Percentiles rank a stretch among this genome's conserved stretches.
Conservation (phyloP, 2,888 invertebrate species). For the Trachelus troglodyta region DNA sequence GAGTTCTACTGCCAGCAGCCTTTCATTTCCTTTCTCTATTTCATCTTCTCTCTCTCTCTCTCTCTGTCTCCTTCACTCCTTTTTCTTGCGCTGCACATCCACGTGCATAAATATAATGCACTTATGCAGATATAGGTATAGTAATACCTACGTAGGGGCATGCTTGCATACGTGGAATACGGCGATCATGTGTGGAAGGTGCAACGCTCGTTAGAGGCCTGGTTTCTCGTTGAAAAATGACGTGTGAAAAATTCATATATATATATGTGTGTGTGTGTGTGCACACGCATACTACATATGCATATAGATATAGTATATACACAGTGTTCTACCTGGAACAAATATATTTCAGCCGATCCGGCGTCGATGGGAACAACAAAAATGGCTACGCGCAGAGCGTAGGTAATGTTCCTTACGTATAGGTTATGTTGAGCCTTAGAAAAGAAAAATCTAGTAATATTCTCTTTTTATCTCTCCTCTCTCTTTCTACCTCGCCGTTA, state of each 20-base stretch:
- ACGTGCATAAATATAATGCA: not conserved
- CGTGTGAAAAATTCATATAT: slow-evolving; percentile 16
- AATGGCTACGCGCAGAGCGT: too few relatives aligned
- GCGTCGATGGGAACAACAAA: too few relatives aligned
- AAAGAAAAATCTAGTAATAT: not conserved
- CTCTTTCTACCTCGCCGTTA: slow-evolving; percentile 12
- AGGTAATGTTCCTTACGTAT: too few relatives aligned
- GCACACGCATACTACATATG: not conserved
- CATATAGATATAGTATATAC: not conserved
- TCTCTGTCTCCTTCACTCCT: not conserved
- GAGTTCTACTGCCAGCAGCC: not conserved
- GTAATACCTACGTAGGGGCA: not conserved
- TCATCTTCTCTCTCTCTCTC: not conserved
- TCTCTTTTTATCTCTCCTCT: not conserved
- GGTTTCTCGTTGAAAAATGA: not conserved
- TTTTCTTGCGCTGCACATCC: not conserved
- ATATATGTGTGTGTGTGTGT: not conserved
- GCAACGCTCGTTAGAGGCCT: not conserved
- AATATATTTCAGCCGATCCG: slow-evolving; percentile 15
- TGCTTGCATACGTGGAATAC: not conserved
- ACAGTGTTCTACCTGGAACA: too few relatives aligned
- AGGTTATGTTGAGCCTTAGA: too few relatives aligned
- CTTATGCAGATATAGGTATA: not conserved
- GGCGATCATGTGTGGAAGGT: not conserved
- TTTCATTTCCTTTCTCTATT: slow-evolving; percentile 4